Base-by-base conservation (phyloP, 2,797 vertebrate species). In the Danio jaintianensis region DNA sequence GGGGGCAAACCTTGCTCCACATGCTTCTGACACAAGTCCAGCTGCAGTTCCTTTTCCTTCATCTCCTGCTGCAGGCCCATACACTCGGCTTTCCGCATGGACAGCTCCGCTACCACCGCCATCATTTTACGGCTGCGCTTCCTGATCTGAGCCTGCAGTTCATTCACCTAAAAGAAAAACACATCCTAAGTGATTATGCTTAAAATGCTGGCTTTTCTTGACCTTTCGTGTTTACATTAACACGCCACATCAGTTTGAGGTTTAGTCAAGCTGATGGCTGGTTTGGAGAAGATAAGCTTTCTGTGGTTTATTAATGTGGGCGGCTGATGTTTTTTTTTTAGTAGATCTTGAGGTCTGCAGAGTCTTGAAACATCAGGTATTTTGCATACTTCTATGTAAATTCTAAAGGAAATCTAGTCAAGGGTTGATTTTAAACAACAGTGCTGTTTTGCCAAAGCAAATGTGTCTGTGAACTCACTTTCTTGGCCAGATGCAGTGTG, bases 31-130 rank as follows among this genome's bases (percentile, higher is more conserved):
- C 96, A 93, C 22, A 71, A 90, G 80, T 94, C 93, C 90, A 98
- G 86, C 91, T 92, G 88, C 1, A 93, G 84, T 84, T 96, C 92
- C 70, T 92, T 96, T 78, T 96, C 92, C 82, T 86, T 93, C 81
- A 95, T 86, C 91, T 98, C 95, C 75, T 96, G 94, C 68, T 96
- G 95, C 55, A 97, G 94, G 83, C 92, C 92, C 82, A 95, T 87
- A 56, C 91, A 85, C 29, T 89, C 82, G 0, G 94, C 95, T 89
- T 97, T 94, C 69, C 93, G 93, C 96, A 97, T 94, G 81, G 96
- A 94, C 52, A 99, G 73, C 79, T 98, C 96, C 0, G 96, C 96
- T 38, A 95, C 88, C 4, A 94, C 78, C 10, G 96, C 95, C 96
- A 95, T 98, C 86, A 94, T 84, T 77, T 95, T 91, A 68, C 89